These are phyloP conservation scores for Argyrosomus japonicus DNA, from an alignment of 2,113 vertebrate species.

Conservation along the genomic window DNA sequence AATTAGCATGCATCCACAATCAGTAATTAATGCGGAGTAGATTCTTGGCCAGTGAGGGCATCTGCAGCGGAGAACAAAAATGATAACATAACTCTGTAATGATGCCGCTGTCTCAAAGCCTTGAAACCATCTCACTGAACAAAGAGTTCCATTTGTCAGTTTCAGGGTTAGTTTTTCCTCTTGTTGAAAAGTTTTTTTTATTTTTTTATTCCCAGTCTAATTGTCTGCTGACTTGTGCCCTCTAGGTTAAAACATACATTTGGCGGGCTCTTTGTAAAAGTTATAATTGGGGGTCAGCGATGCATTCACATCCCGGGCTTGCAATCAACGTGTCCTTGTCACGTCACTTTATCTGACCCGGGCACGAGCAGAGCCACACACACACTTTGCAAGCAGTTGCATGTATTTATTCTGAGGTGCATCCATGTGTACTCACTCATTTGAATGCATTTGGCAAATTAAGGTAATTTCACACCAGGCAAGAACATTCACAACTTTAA, in stretches of 20 bases:
- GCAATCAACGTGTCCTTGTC: slow-evolving; percentile 49
- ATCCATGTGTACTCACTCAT: neutral
- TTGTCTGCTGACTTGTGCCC: slow-evolving; percentile 54
- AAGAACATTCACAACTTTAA: neutral
- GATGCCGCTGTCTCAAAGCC: slow-evolving; percentile 25
- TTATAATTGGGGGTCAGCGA: slow-evolving; percentile 58
- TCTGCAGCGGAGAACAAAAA: slow-evolving; percentile 24
- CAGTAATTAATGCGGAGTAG: slow-evolving; percentile 58
- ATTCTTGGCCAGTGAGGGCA: slow-evolving; percentile 49
- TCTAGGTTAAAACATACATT: slow-evolving; percentile 42
- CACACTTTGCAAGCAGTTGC: neutral
- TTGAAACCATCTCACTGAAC: slow-evolving; percentile 40
- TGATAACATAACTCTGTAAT: slow-evolving; percentile 33
- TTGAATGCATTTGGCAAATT: neutral
- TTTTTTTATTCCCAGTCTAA: slow-evolving; percentile 32
- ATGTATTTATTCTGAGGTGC: neutral
- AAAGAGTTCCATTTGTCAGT: slow-evolving; percentile 40
- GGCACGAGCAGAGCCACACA: slow-evolving; percentile 8
- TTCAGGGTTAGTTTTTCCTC: slow-evolving; percentile 63
- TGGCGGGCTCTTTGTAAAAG: slow-evolving; percentile 56
- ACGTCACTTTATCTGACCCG: slow-evolving; percentile 16
- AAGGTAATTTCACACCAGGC: neutral
- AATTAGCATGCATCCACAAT: slow-evolving; percentile 65
- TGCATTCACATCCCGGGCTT: slow-evolving; percentile 24
- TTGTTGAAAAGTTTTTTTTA: slow-evolving; percentile 26